A percentile compares a stretch with the other conserved stretches of the same genome.
Conservation (phyloP, 2,888 invertebrate genomes). For the Cordylochernes scorpioides region DNA sequence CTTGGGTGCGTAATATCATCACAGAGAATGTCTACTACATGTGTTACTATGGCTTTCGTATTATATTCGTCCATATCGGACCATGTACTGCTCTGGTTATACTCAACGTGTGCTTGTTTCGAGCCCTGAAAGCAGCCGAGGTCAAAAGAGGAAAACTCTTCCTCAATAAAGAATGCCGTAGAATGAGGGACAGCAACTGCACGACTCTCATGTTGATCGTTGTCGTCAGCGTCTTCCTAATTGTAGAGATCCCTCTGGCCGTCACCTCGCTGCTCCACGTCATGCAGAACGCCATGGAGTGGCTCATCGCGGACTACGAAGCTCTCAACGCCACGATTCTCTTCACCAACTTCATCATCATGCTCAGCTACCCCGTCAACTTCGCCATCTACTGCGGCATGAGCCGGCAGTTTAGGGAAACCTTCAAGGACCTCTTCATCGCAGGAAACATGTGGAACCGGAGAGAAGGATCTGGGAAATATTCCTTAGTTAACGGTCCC, state of each 20-base stretch:
- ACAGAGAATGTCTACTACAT: slow-evolving; percentile 50
- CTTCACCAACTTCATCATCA: slow-evolving; percentile 68
- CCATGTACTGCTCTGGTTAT: slow-evolving; percentile 68
- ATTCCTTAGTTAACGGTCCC: slow-evolving; percentile 53
- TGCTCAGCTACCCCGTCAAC: slow-evolving; percentile 38
- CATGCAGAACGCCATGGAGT: slow-evolving; percentile 24
- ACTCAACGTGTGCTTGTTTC: slow-evolving; percentile 57
- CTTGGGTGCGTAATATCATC: slow-evolving; percentile 39
- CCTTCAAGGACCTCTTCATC: slow-evolving; percentile 54
- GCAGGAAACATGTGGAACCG: slow-evolving; percentile 13
- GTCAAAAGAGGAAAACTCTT: slow-evolving; percentile 45
- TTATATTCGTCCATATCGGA: slow-evolving; percentile 64
- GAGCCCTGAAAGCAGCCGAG: slow-evolving; percentile 58
- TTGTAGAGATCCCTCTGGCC: slow-evolving; percentile 56
- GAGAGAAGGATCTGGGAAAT: slow-evolving; percentile 36
- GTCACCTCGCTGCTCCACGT: slow-evolving; percentile 57
- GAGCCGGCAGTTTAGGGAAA: slow-evolving; percentile 76
- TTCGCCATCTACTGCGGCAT: slow-evolving; percentile 89
- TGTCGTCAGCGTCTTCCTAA: slow-evolving; percentile 52
- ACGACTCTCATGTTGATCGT: slow-evolving; percentile 65
- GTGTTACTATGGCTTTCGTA: slow-evolving; percentile 45
- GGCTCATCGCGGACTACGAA: slow-evolving; percentile 34
- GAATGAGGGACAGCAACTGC: slow-evolving; percentile 38
- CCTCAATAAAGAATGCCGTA: slow-evolving; percentile 32
- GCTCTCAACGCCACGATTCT: slow-evolving; percentile 47